phyloP scores from a whole-genome alignment of 2,888 invertebrate species.

The Lottia scabra region DNA sequence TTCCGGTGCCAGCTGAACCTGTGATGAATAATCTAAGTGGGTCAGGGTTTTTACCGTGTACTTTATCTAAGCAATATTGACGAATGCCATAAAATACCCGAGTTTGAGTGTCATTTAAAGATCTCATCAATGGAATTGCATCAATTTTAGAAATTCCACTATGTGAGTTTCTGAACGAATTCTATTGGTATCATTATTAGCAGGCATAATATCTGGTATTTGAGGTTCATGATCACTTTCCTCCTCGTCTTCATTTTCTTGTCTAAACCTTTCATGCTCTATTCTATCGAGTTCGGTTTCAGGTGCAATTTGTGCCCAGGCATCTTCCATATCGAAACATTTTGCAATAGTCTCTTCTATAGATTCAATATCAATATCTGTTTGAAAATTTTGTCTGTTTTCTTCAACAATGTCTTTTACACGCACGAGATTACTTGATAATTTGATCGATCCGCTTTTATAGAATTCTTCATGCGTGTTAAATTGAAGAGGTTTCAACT shows the following conservation, averaged over 20 bases:
- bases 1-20: too few species aligned
- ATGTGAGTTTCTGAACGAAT: not conserved
- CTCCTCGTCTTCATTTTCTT: too few species aligned
- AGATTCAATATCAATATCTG: too few species aligned
- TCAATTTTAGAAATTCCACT: not conserved
- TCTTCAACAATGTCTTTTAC: not conserved
- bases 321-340: too few species aligned
- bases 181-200: not conserved
- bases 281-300: too few species aligned
- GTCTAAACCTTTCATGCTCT: too few species aligned
- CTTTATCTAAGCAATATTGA: constrained; percentile 13
- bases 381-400: constrained; percentile 1
- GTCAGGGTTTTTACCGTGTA: not conserved
- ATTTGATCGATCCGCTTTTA: not conserved
- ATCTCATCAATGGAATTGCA: not conserved
- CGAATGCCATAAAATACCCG: constrained; percentile 18
- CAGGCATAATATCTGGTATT: too few species aligned
- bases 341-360: too few species aligned
- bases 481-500: not conserved
- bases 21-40: constrained; percentile 17
- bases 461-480: constrained; percentile 3
- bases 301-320: too few species aligned
- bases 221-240: too few species aligned
- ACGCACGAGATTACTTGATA: not conserved
- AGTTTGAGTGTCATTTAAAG: constrained; percentile 16